phyloP scores from a whole-genome alignment of 2,113 vertebrate species.

The Pyrgilauda ruficollis region DNA sequence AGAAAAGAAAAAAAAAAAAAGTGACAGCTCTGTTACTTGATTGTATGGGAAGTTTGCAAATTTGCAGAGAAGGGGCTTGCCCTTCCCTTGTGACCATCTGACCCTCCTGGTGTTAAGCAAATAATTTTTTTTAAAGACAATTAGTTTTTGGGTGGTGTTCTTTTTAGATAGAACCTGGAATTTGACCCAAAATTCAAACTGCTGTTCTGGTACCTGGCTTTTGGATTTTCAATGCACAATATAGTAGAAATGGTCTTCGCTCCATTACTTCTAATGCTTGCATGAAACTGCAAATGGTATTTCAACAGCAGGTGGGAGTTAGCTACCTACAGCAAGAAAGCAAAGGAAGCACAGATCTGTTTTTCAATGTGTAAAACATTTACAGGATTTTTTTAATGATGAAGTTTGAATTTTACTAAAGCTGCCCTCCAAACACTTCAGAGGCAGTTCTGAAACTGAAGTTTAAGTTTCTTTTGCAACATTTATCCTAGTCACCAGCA shows the following conservation, averaged over 20 bases:
- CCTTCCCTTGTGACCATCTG: constrained; percentile 11
- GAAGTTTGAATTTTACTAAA: constrained; percentile 29
- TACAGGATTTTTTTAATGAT: neutral
- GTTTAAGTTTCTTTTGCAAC: neutral
- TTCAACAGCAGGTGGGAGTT: constrained; percentile 45
- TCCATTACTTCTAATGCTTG: constrained; percentile 54
- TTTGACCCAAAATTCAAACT: constrained; percentile 47
- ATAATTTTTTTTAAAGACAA: constrained; percentile 9
- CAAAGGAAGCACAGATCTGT: neutral
- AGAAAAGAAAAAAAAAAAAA: neutral
- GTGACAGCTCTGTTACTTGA: constrained; percentile 24
- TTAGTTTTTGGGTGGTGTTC: neutral
- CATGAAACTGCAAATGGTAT: constrained; percentile 58
- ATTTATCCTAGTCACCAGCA: neutral
- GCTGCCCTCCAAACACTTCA: neutral
- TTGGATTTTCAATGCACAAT: constrained; percentile 26
- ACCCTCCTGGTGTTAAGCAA: neutral
- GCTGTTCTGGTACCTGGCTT: constrained; percentile 19
- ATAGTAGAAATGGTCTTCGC: constrained; percentile 39
- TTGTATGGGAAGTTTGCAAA: constrained; percentile 19
- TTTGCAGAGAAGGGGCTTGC: constrained; percentile 34
- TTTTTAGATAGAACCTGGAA: constrained; percentile 34
- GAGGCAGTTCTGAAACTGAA: neutral
- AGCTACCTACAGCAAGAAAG: constrained; percentile 37
- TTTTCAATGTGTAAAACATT: neutral